A percentile compares a stretch with the other conserved stretches of the same genome.
Evolutionary conservation across 2,797 vertebrate species (phyloP).

Genomic region (Halcyon badia): DNA sequence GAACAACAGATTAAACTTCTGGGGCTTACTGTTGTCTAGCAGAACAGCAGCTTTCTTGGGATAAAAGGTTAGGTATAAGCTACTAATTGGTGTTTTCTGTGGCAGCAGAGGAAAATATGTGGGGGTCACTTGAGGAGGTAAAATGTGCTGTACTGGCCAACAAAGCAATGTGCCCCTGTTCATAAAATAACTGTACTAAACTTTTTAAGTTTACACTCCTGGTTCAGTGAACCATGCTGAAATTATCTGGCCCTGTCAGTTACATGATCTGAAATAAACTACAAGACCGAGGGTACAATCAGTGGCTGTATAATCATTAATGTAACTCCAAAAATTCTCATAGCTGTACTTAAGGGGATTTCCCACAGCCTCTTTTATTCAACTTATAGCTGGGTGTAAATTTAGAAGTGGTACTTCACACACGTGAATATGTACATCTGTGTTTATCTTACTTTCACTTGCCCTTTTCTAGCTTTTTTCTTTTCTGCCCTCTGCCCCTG

Average conservation of each 20-base stretch:
- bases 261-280: not conserved
- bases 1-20: not conserved
- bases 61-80: not conserved
- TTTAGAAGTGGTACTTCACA: not conserved
- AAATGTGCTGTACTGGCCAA: not conserved
- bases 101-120: not conserved
- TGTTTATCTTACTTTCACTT: not conserved
- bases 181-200: not conserved
- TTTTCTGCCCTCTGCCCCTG: not conserved
- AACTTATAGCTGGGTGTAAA: not conserved
- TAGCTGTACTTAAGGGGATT: not conserved
- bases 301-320: not conserved
- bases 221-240: not conserved
- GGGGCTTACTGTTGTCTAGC: not conserved
- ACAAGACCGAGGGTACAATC: not conserved
- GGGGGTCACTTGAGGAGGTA: not conserved
- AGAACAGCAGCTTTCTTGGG: not conserved
- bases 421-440: not conserved
- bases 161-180: fast-evolving
- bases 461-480: not conserved
- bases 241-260: not conserved
- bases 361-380: not conserved
- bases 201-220: not conserved
- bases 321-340: not conserved
- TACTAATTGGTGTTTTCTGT: not conserved